Evolutionary conservation across 2,797 vertebrate genomes (phyloP), one percentile per base, ranked within the genome.

Genomic region (Odontamblyopus lacepedii): DNA sequence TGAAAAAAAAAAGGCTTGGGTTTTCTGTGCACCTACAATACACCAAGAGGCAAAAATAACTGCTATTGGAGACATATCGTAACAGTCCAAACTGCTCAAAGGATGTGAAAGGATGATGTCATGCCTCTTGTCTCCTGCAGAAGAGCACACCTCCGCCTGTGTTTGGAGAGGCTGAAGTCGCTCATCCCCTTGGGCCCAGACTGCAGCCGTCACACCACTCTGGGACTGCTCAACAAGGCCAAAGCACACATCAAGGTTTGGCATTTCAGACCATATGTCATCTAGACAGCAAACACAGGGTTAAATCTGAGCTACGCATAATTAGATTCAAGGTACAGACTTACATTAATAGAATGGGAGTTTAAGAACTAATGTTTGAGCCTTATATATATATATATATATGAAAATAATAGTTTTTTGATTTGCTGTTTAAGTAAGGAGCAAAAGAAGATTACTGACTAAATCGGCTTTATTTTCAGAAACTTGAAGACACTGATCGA

Each of bases 181-280:
- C 95, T 99, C 90, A 99, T 99, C 87, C 98, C 98, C 0, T 95
- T 99, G 86, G 98, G 96, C 93, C 93, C 96, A 88, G 98, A 99
- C 85, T 98, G 96, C 90, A 97, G 95, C 92, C 94, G 98, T 83
- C 98, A 99, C 89, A 99, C 98, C 41, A 99, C 98, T 13, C 95
- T 99, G 87, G 98, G 98, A 91, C 95, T 99, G 87, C 97, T 99
- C 83, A 99, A 99, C 93, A 99, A 99, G 95, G 98, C 97, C 95
- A 98, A 98, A 97, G 90, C 94, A 93, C 98, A 99, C 85, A 99
- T 99, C 91, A 99, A 99, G 97, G 98, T 99, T 92, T 48, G 63
- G 4, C 38, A 63, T 48, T 65, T 16, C 41, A 64, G 16, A 32
- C 8, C 32, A 63, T 8, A 62, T 2, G 16, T 32, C 19, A 26